Base-by-base conservation (phyloP, 2,888 invertebrate species). In the Lycophotia porphyrea region DNA sequence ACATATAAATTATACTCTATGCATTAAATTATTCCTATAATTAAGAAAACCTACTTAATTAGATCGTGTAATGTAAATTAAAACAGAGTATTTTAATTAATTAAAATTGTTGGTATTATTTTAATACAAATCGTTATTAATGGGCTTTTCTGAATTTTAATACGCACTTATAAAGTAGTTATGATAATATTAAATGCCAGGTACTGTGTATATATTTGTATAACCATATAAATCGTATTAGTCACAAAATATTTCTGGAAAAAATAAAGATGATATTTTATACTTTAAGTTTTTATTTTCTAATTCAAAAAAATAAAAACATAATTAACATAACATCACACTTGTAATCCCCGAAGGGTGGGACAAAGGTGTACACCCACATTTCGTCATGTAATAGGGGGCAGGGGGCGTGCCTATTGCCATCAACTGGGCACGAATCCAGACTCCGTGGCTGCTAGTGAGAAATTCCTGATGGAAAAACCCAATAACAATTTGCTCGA, bases 11-110 rank as follows among this genome's bases (percentile, higher is more conserved):
- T 73, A 65, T 44, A 68, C 39, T 42, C n/a, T 39, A n/a, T 61
- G 58, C 72, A 74, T 73, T 68, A 44, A 63, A 84, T 78, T 77
- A 81, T 55, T 39, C n/a, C 27, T 77, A 70, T 67, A 60, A 83
- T 79, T 31, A 60, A 55, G 21, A 55, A 60, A 55, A 42, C 15
- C 36, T 67, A 61, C 39, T 52, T 71, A 68, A 66, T 77, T 49
- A 27, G 24, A 39, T 13, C 36, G 27, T 55, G 52, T 61, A 65
- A 71, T 73, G 24, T 64, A 58, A 58, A 72, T 71, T 74, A 68
- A 73, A 44, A 24, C 36, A 27, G 34, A 44, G 24, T 18, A 67
- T 77, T 73, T 73, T 24, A 69, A 61, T 65, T 69, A 73, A 73
- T 82, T 68, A 31, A 49, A 60, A 60, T 52, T 52, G 27, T 74